Evolutionary conservation across 2,113 vertebrate genomes (phyloP).

Genomic region (Trichechus manatus): DNA sequence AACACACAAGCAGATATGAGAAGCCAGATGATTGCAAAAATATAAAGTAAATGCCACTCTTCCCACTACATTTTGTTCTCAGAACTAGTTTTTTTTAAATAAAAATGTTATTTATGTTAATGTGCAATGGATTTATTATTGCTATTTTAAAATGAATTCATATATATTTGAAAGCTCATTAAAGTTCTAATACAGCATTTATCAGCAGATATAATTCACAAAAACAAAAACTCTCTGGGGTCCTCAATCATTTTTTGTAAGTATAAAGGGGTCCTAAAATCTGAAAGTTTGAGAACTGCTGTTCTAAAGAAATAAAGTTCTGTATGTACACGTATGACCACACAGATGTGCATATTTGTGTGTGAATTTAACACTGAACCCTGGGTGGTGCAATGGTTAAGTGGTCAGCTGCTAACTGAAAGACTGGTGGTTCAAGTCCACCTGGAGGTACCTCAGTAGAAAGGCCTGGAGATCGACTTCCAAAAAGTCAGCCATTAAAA

Average conservation of each 20-base stretch:
- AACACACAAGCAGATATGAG: background rate
- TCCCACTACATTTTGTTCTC: background rate
- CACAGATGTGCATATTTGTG: fast-evolving
- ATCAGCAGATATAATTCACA: background rate
- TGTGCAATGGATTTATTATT: background rate
- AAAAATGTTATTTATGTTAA: background rate
- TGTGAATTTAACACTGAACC: background rate
- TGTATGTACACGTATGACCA: background rate
- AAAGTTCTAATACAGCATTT: background rate
- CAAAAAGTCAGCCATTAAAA: background rate
- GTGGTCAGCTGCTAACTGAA: background rate
- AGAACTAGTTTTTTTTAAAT: background rate
- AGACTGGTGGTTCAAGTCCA: background rate
- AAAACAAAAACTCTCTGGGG: background rate
- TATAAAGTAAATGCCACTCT: background rate
- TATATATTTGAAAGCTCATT: background rate
- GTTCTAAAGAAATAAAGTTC: background rate
- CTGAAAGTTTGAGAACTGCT: background rate
- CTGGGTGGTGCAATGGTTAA: background rate
- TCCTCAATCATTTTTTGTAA: conserved; percentile 5
- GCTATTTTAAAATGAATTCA: background rate
- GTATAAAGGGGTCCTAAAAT: background rate
- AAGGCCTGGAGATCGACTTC: background rate
- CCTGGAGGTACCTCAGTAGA: background rate
- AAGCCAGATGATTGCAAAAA: background rate